These are phyloP conservation scores for Tiaroga cobitis DNA, from an alignment of 2,797 vertebrate species.

Conservation along the genomic window DNA sequence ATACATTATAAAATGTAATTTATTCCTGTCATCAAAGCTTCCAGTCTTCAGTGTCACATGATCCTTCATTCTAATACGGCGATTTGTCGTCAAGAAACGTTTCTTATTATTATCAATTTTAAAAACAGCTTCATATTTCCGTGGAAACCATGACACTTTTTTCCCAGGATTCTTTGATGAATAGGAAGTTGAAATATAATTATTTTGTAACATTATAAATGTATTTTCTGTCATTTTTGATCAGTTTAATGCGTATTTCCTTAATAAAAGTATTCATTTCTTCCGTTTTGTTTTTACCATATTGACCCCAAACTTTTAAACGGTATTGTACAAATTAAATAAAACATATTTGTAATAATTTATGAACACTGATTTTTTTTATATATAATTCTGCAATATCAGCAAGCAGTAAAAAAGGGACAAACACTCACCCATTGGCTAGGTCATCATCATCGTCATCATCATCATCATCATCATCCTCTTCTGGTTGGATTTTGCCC, in stretches of 20 bases:
- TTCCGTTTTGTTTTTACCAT: no score
- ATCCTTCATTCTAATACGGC: not conserved
- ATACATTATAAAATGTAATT: not conserved
- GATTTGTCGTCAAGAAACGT: not conserved
- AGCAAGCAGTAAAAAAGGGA: not conserved
- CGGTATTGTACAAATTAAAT: not conserved
- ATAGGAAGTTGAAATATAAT: not conserved
- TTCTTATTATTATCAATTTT: no score
- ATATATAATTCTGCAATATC: not conserved
- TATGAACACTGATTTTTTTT: no score
- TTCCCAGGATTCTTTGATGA: not conserved
- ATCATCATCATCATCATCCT: conserved; percentile 78
- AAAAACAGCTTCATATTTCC: no score
- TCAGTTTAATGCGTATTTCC: not conserved
- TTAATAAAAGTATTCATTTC: not conserved
- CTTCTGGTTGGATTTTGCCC: conserved; percentile 80
- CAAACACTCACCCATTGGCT: conserved; percentile 85
- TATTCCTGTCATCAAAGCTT: not conserved
- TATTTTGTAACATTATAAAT: not conserved
- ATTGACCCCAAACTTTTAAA: not conserved
- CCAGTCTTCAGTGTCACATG: not conserved
- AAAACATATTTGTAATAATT: not conserved
- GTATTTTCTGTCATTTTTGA: not conserved
- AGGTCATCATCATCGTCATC: conserved; percentile 91
- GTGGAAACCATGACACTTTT: no score